A percentile compares a stretch with the other conserved stretches of the same genome.
Evolutionary conservation across 2,113 vertebrate species (phyloP).

Genomic region (Odobenus rosmarus): DNA sequence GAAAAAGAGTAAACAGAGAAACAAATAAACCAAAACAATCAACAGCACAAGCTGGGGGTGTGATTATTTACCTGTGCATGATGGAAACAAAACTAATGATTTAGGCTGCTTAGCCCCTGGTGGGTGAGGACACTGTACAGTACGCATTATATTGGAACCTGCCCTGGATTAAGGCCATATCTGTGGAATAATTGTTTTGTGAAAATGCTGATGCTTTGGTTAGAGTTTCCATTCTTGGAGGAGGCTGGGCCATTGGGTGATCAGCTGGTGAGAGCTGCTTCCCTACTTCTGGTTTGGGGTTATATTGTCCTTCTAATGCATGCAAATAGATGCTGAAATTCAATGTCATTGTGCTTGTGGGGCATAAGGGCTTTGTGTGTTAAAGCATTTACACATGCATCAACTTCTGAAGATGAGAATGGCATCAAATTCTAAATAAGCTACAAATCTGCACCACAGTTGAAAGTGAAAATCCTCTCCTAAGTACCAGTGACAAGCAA

Average conservation of each 20-base stretch:
- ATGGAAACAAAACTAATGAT: background rate
- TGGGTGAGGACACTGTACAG: background rate
- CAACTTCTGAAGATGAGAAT: background rate
- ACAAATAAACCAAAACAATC: background rate
- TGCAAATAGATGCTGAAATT: background rate
- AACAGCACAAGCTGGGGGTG: background rate
- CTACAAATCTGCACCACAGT: background rate
- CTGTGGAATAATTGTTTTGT: background rate
- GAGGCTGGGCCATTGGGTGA: too few species aligned
- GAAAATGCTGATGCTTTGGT: background rate
- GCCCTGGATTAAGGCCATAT: background rate
- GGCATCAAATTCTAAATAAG: background rate
- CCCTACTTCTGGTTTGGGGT: background rate
- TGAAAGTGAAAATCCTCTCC: conserved; percentile 25
- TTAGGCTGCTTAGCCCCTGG: background rate
- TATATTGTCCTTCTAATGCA: background rate
- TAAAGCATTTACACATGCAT: background rate
- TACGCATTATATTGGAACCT: background rate
- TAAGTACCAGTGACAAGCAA: background rate
- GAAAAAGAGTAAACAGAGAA: background rate
- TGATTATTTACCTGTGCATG: background rate
- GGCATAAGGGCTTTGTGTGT: background rate
- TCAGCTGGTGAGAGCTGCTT: background rate
- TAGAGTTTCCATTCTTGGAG: background rate
- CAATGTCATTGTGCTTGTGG: background rate